A percentile compares a stretch with the other conserved stretches of the same genome.
Evolutionary conservation across 2,888 invertebrate species (phyloP).

Genomic region (Spilosoma lubricipeda): DNA sequence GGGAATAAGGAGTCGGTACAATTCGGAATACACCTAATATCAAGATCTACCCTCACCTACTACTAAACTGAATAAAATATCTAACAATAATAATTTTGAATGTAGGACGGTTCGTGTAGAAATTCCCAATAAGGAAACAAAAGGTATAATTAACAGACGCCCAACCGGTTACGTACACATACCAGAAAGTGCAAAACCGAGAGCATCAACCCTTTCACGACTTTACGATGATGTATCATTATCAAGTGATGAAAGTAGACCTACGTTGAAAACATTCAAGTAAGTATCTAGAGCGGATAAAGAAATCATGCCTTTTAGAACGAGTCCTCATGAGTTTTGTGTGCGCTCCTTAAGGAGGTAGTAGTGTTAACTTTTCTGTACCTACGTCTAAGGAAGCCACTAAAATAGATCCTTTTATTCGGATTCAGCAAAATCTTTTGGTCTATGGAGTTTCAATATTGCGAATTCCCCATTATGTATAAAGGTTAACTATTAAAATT

Average conservation of each 20-base stretch:
- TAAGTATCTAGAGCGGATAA: constrained; percentile 31
- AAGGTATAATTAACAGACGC: not conserved
- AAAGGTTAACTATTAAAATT: too few relatives aligned
- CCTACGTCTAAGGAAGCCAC: not conserved
- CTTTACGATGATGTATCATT: constrained; percentile 57
- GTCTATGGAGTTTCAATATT: not conserved
- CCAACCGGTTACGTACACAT: constrained; percentile 8
- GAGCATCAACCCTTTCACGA: constrained; percentile 65
- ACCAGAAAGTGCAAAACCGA: not conserved
- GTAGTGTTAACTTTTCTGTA: not conserved
- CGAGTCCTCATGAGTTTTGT: not conserved
- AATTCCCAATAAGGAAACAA: not conserved
- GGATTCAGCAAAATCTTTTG: not conserved
- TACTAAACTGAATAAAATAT: not conserved
- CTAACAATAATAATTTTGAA: not conserved
- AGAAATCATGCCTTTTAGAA: not conserved
- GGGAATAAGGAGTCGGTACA: too few relatives aligned
- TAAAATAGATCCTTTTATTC: not conserved
- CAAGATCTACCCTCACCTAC: too few relatives aligned
- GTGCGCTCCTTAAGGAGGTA: not conserved
- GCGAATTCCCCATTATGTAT: not conserved
- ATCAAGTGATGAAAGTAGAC: constrained; percentile 52
- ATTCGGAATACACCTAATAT: too few relatives aligned
- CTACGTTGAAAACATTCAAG: constrained; percentile 74
- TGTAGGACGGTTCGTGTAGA: constrained; percentile 2